Base-by-base conservation (phyloP, 2,113 vertebrate species). In the Notothenia rossii region DNA sequence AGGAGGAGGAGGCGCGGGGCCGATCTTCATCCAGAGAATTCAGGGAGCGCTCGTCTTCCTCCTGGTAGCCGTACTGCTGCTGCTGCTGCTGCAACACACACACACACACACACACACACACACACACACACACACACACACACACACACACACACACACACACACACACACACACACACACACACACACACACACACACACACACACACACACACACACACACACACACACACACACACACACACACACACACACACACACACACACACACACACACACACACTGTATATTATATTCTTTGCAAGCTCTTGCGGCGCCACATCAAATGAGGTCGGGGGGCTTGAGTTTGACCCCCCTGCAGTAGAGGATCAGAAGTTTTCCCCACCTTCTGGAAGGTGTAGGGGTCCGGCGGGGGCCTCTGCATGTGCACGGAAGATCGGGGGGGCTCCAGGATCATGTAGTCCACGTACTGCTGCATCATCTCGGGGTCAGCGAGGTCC, bases 341-440 rank as follows among this genome's bases (percentile, higher is more conserved):
- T 29, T 29, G 25, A 29, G 25, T 3, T 29, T 3, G 25, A 29
- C n/a, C 25, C 25, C 25, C 25, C 25, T 29, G 25, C 25, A 40
- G 36, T 1, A 40, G 25, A 29, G 5, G 36, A 1, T 7, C 36
- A n/a, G n/a, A n/a, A n/a, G n/a, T n/a, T n/a, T n/a, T 14, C 5
- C 63, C 29, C 76, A 98, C 97, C 96, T 98, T 95, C 72, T 89
- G 95, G 89, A 96, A 97, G 25, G 94, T 88, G 88, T 97, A 96
- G 7, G 97, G 96, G 75, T 97, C 96, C 83, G 96, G 83, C 54
- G 96, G 84, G 33, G 95, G 88, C 10, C 93, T 92, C 82, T 98
- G 96, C 92, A 10, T 95, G 78, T 94, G 93, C 17, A 96, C 94
- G 1, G 95, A 91, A n/a, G 94, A 86, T 18, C 79, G 85, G 12